Evolutionary conservation across 2,888 invertebrate species (phyloP).

Genomic region (Drosophila yooni): DNA sequence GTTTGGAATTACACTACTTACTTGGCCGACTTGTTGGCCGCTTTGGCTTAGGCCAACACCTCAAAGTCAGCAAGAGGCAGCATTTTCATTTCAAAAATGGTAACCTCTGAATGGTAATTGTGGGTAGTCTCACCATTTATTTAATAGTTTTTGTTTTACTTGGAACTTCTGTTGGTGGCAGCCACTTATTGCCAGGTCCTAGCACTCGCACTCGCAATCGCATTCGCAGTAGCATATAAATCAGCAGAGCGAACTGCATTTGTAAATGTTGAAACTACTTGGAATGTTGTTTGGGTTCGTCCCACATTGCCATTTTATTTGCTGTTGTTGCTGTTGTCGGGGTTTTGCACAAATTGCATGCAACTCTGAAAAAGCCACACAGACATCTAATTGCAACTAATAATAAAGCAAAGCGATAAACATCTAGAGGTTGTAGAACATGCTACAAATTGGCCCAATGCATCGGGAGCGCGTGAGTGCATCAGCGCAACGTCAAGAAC

Average conservation of each 20-base stretch:
- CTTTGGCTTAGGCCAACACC: slow-evolving; percentile 38
- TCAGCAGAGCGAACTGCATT: slow-evolving; percentile 54
- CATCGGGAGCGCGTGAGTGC: slow-evolving; percentile 42
- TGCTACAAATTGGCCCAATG: slow-evolving; percentile 62
- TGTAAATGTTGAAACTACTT: slow-evolving; percentile 42
- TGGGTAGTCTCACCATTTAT: background rate
- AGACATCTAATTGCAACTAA: slow-evolving; percentile 79
- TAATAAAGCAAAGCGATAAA: slow-evolving; percentile 75
- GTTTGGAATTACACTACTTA: background rate
- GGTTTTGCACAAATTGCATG: slow-evolving; percentile 53
- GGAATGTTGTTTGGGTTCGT: slow-evolving; percentile 34
- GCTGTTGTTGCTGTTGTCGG: slow-evolving; percentile 2
- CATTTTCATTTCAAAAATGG: slow-evolving; percentile 18
- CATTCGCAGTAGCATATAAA: slow-evolving; percentile 58
- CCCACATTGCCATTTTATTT: slow-evolving; percentile 24
- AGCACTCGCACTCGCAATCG: slow-evolving; percentile 12
- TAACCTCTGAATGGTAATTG: slow-evolving; percentile 27
- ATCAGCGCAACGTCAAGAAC: slow-evolving; percentile 37
- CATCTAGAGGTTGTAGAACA: slow-evolving; percentile 55
- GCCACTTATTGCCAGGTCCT: slow-evolving; percentile 9
- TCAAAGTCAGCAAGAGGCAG: slow-evolving; percentile 10
- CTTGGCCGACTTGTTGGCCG: slow-evolving; percentile 14
- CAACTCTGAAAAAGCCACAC: slow-evolving; percentile 60
- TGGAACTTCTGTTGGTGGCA: slow-evolving; percentile 2
- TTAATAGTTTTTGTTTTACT: background rate